A percentile compares a stretch with the other conserved stretches of the same genome.
Conservation (phyloP, 2,888 invertebrate species). For the Neoaliturus tenellus region DNA sequence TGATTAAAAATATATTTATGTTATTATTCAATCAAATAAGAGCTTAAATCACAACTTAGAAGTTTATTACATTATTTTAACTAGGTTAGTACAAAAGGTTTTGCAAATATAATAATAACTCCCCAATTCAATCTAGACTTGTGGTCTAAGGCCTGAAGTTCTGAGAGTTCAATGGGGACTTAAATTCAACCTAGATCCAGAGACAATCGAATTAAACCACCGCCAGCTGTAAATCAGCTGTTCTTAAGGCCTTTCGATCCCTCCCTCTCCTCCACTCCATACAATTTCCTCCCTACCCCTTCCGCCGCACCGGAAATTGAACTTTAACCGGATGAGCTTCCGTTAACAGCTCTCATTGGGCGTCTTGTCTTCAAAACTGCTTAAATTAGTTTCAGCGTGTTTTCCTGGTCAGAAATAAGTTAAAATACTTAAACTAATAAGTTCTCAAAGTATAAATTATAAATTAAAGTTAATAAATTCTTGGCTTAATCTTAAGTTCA, state of each 20-base stretch:
- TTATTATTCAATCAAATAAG: no score
- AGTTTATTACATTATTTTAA: no score
- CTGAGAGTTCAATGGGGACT: neutral
- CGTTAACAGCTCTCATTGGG: conserved; percentile 5
- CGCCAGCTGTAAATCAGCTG: conserved; percentile 26
- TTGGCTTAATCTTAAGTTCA: no score
- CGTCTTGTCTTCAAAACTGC: conserved; percentile 16
- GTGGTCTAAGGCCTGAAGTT: neutral
- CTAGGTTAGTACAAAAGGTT: no score
- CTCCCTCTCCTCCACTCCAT: neutral
- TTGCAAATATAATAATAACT: no score
- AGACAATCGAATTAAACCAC: conserved; percentile 30
- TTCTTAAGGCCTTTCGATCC: neutral
- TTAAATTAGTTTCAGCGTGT: neutral
- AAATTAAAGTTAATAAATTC: no score
- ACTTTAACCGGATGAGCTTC: conserved; percentile 29
- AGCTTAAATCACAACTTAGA: no score
- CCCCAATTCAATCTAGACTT: neutral
- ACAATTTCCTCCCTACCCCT: neutral
- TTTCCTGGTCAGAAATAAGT: neutral
- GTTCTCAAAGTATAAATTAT: no score
- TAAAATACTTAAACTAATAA: no score
- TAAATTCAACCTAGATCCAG: conserved; percentile 26
- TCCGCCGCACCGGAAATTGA: conserved; percentile 15
- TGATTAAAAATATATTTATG: no score